Conservation (phyloP, 2,113 vertebrate genomes). For the Lycocorax pyrrhopterus region DNA sequence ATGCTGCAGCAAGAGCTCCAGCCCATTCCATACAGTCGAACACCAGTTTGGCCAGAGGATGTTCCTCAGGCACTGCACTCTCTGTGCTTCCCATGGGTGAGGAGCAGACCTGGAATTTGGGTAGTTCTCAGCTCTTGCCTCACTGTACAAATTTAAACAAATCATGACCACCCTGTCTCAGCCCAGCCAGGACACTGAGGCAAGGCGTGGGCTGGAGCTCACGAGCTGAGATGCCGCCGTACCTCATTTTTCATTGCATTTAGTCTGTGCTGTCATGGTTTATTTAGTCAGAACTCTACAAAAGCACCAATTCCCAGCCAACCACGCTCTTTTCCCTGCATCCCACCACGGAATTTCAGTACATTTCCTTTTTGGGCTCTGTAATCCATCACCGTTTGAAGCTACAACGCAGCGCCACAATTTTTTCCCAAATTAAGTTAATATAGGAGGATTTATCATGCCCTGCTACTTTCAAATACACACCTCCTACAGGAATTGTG, state of each 20-base stretch:
- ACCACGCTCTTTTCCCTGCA: not conserved
- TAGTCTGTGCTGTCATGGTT: not conserved
- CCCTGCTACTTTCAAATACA: not conserved
- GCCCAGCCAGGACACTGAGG: not conserved
- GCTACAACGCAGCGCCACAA: accelerated
- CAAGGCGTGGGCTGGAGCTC: not conserved
- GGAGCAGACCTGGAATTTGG: not conserved
- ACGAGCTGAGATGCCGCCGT: accelerated
- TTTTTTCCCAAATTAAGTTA: not conserved
- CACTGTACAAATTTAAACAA: not conserved
- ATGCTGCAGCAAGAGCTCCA: not conserved
- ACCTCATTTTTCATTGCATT: not conserved
- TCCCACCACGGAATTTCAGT: not conserved
- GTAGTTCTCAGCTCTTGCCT: not conserved
- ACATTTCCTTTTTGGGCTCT: not conserved
- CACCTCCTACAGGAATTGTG: not conserved
- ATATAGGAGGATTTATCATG: not conserved
- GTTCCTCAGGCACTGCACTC: not conserved
- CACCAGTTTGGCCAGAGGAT: not conserved
- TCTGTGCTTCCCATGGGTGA: not conserved
- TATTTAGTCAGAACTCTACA: not conserved
- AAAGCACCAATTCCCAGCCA: not conserved
- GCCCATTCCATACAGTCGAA: accelerated
- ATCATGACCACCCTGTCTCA: not conserved
- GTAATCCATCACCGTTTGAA: not conserved